A percentile compares a stretch with the other conserved stretches of the same genome.
phyloP scores from a whole-genome alignment of 2,888 invertebrate genomes.

The Enchytraeus crypticus region DNA sequence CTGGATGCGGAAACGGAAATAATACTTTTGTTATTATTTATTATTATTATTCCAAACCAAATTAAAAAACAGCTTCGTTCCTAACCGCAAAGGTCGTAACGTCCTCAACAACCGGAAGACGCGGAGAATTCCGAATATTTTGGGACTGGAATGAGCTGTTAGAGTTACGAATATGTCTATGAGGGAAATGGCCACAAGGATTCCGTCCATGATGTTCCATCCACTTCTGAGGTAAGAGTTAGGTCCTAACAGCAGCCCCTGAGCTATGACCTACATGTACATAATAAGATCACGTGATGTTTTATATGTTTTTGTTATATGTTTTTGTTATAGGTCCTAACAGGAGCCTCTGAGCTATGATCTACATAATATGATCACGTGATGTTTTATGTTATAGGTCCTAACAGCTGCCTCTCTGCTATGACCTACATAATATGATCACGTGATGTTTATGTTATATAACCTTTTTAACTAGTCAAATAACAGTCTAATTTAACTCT shows the following conservation, averaged over 20 bases:
- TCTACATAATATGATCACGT: too few species aligned
- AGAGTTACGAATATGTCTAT: conserved; percentile 91
- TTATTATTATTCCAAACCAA: neutral
- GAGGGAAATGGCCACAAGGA: conserved; percentile 91
- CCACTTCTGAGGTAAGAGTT: conserved; percentile 96
- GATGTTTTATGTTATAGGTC: too few species aligned
- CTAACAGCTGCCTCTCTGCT: too few species aligned
- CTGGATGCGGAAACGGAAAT: neutral
- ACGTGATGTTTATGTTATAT: too few species aligned
- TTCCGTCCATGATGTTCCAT: conserved; percentile 99
- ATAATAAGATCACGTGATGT: neutral
- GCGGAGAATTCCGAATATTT: conserved; percentile 94
- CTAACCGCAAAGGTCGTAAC: conserved; percentile 74
- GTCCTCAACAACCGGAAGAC: conserved; percentile 93
- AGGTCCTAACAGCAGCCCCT: conserved; percentile 87
- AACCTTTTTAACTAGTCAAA: too few species aligned
- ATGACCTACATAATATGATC: too few species aligned
- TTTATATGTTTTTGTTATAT: too few species aligned
- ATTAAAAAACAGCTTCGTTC: too few species aligned
- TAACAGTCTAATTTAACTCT: too few species aligned
- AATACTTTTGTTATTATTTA: neutral
- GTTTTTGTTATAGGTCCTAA: too few species aligned
- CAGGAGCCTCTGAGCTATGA: too few species aligned
- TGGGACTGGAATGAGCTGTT: conserved; percentile 77
- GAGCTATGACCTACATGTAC: conserved; percentile 70